Evolutionary conservation across 2,888 invertebrate genomes (phyloP), one percentile per base, ranked within the genome.

Genomic region (Apodemia hepburni): DNA sequence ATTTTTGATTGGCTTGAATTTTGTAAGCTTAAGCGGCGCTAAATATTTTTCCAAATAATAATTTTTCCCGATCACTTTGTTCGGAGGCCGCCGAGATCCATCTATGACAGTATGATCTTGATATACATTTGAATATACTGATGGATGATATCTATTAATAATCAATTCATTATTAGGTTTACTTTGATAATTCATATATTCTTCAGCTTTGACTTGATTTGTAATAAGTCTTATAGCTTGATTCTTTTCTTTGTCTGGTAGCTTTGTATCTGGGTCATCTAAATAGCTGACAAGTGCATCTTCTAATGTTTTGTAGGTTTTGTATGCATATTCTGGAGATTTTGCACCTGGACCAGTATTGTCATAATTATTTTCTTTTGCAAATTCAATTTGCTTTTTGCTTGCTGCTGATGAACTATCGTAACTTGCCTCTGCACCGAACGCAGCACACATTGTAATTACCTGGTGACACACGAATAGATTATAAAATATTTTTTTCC

Each of bases 331-430:
- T 61, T 82, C 82, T 0, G 75, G 80, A 1, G 70, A 65, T 27
- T 81, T 83, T 0, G 87, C 84, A 5, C 87, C 90, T 0, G 92
- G 92, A 7, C 92, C 92, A 0, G 92, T 92, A 70, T 87, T 79
- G 66, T 92, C 92, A 65, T 86, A 92, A 67, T 84, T 83, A 76
- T 86, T 91, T 58, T 92, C 88, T 27, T 82, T 64, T 12, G 92
- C 92, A 66, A 86, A 88, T 51, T 78, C 77, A 58, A 89, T 82
- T 70, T 92, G 92, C 0, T 84, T 75, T 15, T 79, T 75, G 1
- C 91, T 82, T 0, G 92, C 92, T 1, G 82, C 85, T 2, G 85
- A 81, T 38, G 47, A 15, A 12, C 22, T 45, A 0, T 62, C 62
- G 2, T 49, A 22, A 2, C 18, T 58, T 0, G 59, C 35, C 8